Percentiles rank a stretch among this genome's conserved stretches.
These are phyloP conservation scores for Drosophila kohkoa DNA, from an alignment of 1,140 invertebrate genomes.

Conservation along the genomic window DNA sequence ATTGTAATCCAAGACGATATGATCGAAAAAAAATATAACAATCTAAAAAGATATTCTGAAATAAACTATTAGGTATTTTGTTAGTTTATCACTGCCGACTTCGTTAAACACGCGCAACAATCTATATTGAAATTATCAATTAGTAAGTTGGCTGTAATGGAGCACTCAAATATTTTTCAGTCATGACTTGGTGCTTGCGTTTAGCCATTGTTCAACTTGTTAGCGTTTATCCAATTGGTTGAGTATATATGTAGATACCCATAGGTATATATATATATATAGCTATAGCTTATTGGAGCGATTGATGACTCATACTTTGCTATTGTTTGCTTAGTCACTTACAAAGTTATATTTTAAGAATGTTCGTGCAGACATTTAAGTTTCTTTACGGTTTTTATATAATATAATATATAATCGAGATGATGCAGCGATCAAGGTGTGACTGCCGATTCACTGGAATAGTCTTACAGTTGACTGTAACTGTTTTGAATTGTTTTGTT, in stretches of 20 bases:
- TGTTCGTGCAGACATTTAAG: too few relatives aligned
- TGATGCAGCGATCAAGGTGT: too few relatives aligned
- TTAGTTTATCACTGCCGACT: not conserved
- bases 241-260: not conserved
- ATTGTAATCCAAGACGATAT: too few relatives aligned
- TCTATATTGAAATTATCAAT: conserved; percentile 35
- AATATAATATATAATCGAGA: too few relatives aligned
- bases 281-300: not conserved
- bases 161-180: conserved; percentile 41
- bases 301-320: too few relatives aligned
- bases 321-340: too few relatives aligned
- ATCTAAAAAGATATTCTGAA: not conserved
- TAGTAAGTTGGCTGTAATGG: conserved; percentile 36
- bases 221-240: conserved; percentile 15
- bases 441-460: too few relatives aligned
- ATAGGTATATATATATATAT: too few relatives aligned
- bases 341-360: too few relatives aligned
- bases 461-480: too few relatives aligned
- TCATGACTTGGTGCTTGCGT: conserved; percentile 25
- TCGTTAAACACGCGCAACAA: conserved; percentile 22
- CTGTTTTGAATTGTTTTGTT: too few relatives aligned
- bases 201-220: conserved; percentile 20
- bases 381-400: too few relatives aligned
- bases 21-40: not conserved
- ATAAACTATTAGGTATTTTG: not conserved